These are phyloP conservation scores for Thera obeliscata DNA, from an alignment of 2,888 invertebrate genomes.

Conservation along the genomic window DNA sequence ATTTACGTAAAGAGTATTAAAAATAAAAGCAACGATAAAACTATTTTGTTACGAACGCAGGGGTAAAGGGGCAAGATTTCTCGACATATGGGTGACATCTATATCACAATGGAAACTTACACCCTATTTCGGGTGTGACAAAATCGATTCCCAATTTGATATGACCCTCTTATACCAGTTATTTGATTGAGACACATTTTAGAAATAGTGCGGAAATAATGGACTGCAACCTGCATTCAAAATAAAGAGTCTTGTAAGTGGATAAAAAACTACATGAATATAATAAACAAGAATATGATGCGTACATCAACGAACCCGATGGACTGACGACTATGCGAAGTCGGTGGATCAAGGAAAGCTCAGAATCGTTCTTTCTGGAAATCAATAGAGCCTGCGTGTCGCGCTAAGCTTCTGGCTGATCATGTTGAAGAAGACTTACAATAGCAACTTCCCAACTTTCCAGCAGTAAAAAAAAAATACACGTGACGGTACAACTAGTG, in stretches of 20 bases:
- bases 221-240: conserved; percentile 21
- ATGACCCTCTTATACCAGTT: conserved; percentile 73
- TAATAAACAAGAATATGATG: too few relatives aligned
- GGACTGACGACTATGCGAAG: too few relatives aligned
- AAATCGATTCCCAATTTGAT: conserved; percentile 82
- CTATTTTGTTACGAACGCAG: conserved; percentile 18
- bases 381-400: too few relatives aligned
- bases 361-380: too few relatives aligned
- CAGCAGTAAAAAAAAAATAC: too few relatives aligned
- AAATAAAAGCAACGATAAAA: background rate
- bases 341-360: too few relatives aligned
- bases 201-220: conserved; percentile 44
- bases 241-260: background rate
- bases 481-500: background rate
- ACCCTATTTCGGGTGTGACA: conserved; percentile 81
- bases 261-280: background rate
- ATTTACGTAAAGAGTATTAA: background rate
- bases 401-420: too few relatives aligned
- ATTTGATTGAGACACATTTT: conserved; percentile 64
- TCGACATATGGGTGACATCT: conserved; percentile 79
- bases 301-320: too few relatives aligned
- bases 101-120: conserved; percentile 79
- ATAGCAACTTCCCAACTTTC: too few relatives aligned
- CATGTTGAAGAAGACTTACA: too few relatives aligned
- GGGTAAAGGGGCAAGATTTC: conserved; percentile 51